Conservation (phyloP, 2,797 vertebrate genomes). For the Myotis planiceps region DNA sequence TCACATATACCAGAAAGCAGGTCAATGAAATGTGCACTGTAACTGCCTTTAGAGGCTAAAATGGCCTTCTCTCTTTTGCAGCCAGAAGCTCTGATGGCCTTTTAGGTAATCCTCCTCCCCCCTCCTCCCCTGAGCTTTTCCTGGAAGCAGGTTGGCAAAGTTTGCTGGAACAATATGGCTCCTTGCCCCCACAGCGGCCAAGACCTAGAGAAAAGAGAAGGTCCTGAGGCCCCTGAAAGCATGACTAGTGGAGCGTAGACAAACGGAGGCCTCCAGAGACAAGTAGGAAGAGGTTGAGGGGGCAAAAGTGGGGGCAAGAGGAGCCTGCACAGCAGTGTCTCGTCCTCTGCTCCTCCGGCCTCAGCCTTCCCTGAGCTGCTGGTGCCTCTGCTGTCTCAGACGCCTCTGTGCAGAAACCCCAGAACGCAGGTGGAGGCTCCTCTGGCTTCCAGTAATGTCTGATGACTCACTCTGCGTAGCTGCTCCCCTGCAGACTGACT, state of each 20-base stretch:
- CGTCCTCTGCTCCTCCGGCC: neutral
- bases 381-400: neutral
- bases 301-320: neutral
- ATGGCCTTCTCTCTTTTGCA: neutral
- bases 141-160: conserved; percentile 12
- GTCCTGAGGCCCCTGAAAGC: neutral
- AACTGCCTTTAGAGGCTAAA: neutral
- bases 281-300: neutral
- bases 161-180: conserved; percentile 26
- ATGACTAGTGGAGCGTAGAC: neutral
- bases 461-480: neutral
- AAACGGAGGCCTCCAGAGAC: neutral
- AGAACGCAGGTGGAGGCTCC: neutral
- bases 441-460: neutral
- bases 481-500: neutral
- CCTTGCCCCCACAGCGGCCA: neutral
- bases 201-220: neutral
- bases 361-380: neutral
- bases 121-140: neutral
- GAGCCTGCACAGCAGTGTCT: too few relatives aligned
- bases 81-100: neutral
- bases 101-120: neutral
- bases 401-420: neutral
- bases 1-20: conserved; percentile 78
- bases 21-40: conserved; percentile 87